These are phyloP conservation scores for Brenthis ino DNA, from an alignment of 2,888 invertebrate species.

Conservation along the genomic window DNA sequence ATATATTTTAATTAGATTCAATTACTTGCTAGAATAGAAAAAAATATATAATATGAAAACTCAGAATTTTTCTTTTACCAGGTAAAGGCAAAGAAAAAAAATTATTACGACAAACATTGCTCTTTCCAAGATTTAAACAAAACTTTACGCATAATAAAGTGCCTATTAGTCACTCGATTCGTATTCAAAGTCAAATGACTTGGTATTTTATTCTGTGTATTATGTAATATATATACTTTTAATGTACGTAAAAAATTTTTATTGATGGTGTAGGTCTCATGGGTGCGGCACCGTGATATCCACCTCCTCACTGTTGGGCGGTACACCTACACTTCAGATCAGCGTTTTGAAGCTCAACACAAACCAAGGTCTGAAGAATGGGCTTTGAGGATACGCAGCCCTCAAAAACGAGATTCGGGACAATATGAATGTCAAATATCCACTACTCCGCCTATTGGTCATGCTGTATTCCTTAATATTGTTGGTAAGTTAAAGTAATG, in stretches of 20 bases:
- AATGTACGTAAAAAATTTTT: background rate
- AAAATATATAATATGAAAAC: too few species aligned
- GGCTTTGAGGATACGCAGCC: slow-evolving; percentile 85
- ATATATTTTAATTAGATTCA: too few species aligned
- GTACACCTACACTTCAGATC: slow-evolving; percentile 93
- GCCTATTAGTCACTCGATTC: too few species aligned
- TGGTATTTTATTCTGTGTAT: too few species aligned
- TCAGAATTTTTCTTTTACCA: too few species aligned
- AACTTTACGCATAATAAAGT: too few species aligned
- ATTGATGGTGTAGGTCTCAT: slow-evolving; percentile 87
- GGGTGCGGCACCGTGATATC: slow-evolving; percentile 95
- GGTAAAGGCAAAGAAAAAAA: too few species aligned
- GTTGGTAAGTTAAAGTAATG: slow-evolving; percentile 84
- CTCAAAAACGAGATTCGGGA: slow-evolving; percentile 92
- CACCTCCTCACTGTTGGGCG: slow-evolving; percentile 94
- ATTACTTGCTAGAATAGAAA: too few species aligned
- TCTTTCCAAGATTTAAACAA: too few species aligned
- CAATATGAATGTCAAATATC: slow-evolving; percentile 95
- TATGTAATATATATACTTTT: background rate
- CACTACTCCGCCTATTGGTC: slow-evolving; percentile 91
- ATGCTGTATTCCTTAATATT: slow-evolving; percentile 88
- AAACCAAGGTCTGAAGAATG: slow-evolving; percentile 94
- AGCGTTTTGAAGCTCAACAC: slow-evolving; percentile 91
- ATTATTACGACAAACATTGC: too few species aligned
- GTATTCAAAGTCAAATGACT: too few species aligned